A percentile compares a stretch with the other conserved stretches of the same genome.
phyloP scores from a whole-genome alignment of 1,140 invertebrate species.

The Macrotrachela quadricornifera region DNA sequence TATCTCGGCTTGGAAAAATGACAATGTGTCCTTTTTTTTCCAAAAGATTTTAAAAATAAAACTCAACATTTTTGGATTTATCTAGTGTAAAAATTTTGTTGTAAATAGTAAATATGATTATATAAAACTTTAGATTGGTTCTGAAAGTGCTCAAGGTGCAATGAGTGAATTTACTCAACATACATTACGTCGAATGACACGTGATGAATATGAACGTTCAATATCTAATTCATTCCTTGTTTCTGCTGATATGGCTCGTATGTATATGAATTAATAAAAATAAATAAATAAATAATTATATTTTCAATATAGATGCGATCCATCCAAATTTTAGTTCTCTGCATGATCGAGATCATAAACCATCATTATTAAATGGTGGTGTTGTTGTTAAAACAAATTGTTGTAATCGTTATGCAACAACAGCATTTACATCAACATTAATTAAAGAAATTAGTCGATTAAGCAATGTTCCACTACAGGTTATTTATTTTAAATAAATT shows the following conservation, averaged over 20 bases:
- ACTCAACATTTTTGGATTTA: no score
- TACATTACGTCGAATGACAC: conserved; percentile 2
- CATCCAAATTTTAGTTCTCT: conserved; percentile 33
- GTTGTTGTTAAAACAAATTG: conserved; percentile 34
- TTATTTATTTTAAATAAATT: conserved; percentile 10
- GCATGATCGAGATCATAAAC: conserved; percentile 26
- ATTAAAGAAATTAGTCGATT: conserved; percentile 28
- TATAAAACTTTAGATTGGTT: no score
- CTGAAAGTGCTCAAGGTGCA: conserved; percentile 5
- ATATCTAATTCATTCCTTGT: conserved; percentile 16
- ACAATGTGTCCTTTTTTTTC: no score
- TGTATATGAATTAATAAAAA: no score
- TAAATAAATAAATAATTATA: no score
- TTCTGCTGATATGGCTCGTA: conserved; percentile 34
- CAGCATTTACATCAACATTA: conserved; percentile 28
- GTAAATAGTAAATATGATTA: no score
- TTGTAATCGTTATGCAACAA: conserved; percentile 35
- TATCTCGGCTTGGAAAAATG: no score
- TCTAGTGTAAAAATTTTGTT: no score
- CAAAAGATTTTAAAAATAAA: no score
- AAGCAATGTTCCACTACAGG: conserved; percentile 28
- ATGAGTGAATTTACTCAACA: conserved; percentile 2
- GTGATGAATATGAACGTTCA: neutral
- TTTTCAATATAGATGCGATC: no score
- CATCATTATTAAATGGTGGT: conserved; percentile 15